phyloP scores from a whole-genome alignment of 2,888 invertebrate genomes.

The Octonoba sinensis region DNA sequence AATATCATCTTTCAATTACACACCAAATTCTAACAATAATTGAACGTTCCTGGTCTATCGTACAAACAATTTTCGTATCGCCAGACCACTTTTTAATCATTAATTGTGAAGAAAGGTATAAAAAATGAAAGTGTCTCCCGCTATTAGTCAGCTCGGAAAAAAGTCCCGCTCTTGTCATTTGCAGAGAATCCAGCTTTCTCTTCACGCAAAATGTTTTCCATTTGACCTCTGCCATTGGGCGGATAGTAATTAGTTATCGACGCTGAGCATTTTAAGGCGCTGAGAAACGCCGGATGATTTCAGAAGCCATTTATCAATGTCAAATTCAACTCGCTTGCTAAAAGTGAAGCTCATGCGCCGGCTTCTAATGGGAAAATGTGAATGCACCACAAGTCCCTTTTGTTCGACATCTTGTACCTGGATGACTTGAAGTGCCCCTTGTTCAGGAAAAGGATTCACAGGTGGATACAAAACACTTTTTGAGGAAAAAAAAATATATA shows the following conservation, averaged over 20 bases:
- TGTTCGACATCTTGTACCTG: no score
- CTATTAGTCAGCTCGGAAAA: slow-evolving; percentile 46
- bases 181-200: slow-evolving; percentile 31
- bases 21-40: slow-evolving; percentile 41
- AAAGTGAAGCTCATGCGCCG: slow-evolving; percentile 24
- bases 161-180: slow-evolving; percentile 43
- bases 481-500: no score
- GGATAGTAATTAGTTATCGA: slow-evolving; percentile 62
- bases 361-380: slow-evolving; percentile 37
- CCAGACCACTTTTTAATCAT: slow-evolving; percentile 53
- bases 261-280: slow-evolving; percentile 42
- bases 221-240: slow-evolving; percentile 60
- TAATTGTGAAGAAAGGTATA: slow-evolving; percentile 51
- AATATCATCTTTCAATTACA: slow-evolving; percentile 45
- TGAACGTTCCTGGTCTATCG: slow-evolving; percentile 28
- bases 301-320: slow-evolving; percentile 55
- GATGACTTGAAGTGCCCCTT: no score
- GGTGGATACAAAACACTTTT: no score
- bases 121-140: slow-evolving; percentile 58
- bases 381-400: slow-evolving; percentile 6
- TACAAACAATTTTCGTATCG: slow-evolving; percentile 45
- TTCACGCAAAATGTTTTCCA: slow-evolving; percentile 46
- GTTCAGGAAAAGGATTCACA: no score
- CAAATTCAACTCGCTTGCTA: slow-evolving; percentile 39
- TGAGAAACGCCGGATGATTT: slow-evolving; percentile 26